A percentile compares a stretch with the other conserved stretches of the same genome.
These are phyloP conservation scores for Typhlomys cinereus DNA, from an alignment of 2,113 vertebrate genomes.

Conservation along the genomic window DNA sequence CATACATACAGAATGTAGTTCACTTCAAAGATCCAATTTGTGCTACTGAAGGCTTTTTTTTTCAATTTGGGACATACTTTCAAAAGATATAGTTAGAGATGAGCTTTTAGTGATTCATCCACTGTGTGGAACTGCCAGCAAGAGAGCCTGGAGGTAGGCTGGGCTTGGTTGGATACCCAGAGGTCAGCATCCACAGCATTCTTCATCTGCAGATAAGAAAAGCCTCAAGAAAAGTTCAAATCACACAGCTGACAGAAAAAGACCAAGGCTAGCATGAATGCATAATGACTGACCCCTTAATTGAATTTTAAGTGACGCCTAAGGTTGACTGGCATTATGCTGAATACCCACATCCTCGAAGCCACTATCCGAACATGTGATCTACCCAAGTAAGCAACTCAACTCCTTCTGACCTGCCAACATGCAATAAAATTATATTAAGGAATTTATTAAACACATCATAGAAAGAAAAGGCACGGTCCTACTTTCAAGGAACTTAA, in stretches of 20 bases:
- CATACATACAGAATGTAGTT: not conserved
- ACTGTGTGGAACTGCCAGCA: slow-evolving; percentile 16
- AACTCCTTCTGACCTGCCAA: slow-evolving; percentile 43
- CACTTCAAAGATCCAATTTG: slow-evolving; percentile 46
- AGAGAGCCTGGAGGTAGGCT: not conserved
- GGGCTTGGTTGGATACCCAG: not conserved
- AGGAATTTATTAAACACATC: slow-evolving; percentile 56
- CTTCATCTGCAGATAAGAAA: slow-evolving; percentile 44
- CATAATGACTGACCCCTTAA: not conserved
- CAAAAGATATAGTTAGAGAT: slow-evolving; percentile 25
- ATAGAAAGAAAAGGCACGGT: slow-evolving; percentile 14
- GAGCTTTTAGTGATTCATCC: not conserved
- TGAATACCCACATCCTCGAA: not conserved
- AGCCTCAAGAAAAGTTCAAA: slow-evolving; percentile 14
- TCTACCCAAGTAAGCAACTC: not conserved
- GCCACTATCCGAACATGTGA: not conserved
- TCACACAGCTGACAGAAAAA: not conserved
- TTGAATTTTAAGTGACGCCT: not conserved
- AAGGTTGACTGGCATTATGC: slow-evolving; percentile 23
- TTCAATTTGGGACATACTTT: slow-evolving; percentile 40
- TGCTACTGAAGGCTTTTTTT: slow-evolving; percentile 24
- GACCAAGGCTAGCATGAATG: not conserved
- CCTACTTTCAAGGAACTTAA: slow-evolving; percentile 55
- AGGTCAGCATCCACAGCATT: not conserved
- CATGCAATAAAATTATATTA: slow-evolving; percentile 54